Evolutionary conservation across 1,140 invertebrate species (phyloP), one percentile per base, ranked within the genome.

Genomic region (Pseudomyrmex concolor): DNA sequence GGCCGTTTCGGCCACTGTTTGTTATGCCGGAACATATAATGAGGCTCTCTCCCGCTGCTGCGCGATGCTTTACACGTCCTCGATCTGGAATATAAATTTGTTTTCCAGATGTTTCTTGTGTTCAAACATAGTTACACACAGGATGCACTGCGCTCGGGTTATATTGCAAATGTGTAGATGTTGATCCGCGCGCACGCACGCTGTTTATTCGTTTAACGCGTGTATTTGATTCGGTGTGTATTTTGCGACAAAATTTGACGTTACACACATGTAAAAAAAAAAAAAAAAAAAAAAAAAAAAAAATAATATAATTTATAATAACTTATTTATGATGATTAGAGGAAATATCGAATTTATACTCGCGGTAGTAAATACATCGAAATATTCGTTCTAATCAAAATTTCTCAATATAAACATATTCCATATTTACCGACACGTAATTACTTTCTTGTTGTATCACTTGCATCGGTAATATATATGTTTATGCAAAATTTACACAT

Each of bases 41-140:
- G 66, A 80, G 64, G 70, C 66, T 57, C 51, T 34, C 34, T 34
- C 34, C 34, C 34, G 34, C 5, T 34, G 34, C 34, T 59, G 43
- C n/a, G 45, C 66, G 76, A 71, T 80, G 76, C 64, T 80, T 80
- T 80, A 71, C 66, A 80, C 66, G 66, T 71, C 55, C 76, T 50
- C 76, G 66, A 80, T 70, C 54, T 59, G 66, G 54, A 22, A 70
- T 80, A 80, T 80, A 80, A 80, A 80, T 80, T 70, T 70, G 64
- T 70, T 71, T 59, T 67, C 64, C 76, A 59, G 66, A 70, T 80
- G 45, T 70, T 80, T 50, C 54, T 59, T 48, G 64, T 43, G 43
- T 70, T n/a, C 54, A 70, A 68, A 71, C 66, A 80, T 71, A 25
- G 51, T 70, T 70, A 55, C 54, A 7, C 54, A 7, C 54, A 34